phyloP scores from a whole-genome alignment of 1,140 invertebrate species.

The Frieseomelitta varia region DNA sequence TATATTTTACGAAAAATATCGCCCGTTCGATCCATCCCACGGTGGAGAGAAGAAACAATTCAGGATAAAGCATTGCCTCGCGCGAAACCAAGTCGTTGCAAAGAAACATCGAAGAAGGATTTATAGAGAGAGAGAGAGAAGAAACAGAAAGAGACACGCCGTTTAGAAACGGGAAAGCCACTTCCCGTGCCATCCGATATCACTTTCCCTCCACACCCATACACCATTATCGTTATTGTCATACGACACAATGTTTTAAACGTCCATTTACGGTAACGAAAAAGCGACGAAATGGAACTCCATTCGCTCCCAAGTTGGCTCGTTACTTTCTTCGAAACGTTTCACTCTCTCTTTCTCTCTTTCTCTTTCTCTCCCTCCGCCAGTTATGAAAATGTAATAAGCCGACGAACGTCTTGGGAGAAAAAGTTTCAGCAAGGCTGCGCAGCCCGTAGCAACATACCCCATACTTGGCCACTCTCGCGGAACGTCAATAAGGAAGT shows the following conservation, averaged over 20 bases:
- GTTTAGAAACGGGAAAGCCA: not conserved
- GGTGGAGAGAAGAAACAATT: not conserved
- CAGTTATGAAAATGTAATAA: conserved; percentile 55
- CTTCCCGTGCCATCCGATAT: not conserved
- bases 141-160: too few species aligned
- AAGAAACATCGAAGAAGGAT: not conserved
- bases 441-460: conserved; percentile 4
- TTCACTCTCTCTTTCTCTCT: conserved; percentile 6
- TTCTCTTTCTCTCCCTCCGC: not conserved
- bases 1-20: too few species aligned
- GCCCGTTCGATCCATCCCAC: not conserved
- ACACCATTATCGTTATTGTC: conserved; percentile 23
- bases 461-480: conserved; percentile 19
- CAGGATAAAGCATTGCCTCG: not conserved
- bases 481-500: conserved; percentile 33
- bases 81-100: not conserved
- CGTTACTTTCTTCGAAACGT: conserved; percentile 31
- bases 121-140: not conserved
- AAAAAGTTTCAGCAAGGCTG: conserved; percentile 30
- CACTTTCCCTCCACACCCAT: not conserved
- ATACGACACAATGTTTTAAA: conserved; percentile 18
- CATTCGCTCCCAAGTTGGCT: conserved; percentile 31
- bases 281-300: conserved; percentile 42
- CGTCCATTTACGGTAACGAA: conserved; percentile 38
- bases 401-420: conserved; percentile 12